phyloP scores from a whole-genome alignment of 2,113 vertebrate genomes.

The Lucifuga dentata region DNA sequence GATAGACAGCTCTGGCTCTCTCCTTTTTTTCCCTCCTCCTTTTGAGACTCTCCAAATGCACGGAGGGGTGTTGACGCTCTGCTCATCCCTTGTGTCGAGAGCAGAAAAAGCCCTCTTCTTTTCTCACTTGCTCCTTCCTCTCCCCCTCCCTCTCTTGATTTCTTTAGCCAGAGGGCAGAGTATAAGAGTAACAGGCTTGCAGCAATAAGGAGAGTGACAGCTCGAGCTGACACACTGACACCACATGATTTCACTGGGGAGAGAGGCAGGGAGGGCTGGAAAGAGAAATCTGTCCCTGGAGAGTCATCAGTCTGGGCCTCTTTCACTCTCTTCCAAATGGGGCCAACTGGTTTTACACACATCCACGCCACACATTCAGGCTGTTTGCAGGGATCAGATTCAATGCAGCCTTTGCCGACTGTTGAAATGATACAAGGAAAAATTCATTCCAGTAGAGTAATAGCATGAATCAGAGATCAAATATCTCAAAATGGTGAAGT shows the following conservation, averaged over 20 bases:
- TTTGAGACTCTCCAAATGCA: constrained; percentile 50
- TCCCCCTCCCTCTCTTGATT: background rate
- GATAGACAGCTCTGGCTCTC: constrained; percentile 37
- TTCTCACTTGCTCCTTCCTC: constrained; percentile 4
- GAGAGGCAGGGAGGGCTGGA: constrained; percentile 49
- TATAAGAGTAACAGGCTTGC: constrained; percentile 64
- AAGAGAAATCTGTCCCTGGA: constrained; percentile 74
- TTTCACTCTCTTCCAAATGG: constrained; percentile 58
- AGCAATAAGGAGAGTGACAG: constrained; percentile 72
- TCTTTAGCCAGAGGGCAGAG: constrained; percentile 41
- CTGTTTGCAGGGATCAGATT: constrained; percentile 48
- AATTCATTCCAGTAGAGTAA: constrained; percentile 53
- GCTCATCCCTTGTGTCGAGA: constrained; percentile 65
- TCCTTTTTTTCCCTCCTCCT: constrained; percentile 23
- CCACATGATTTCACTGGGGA: constrained; percentile 69
- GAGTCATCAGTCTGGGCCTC: constrained; percentile 73
- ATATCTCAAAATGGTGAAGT: constrained; percentile 55
- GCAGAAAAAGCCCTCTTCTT: constrained; percentile 46
- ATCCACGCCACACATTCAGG: constrained; percentile 37
- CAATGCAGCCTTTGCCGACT: constrained; percentile 13
- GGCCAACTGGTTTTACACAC: constrained; percentile 67
- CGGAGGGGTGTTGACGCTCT: constrained; percentile 49
- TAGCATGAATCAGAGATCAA: constrained; percentile 49
- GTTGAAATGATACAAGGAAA: constrained; percentile 41
- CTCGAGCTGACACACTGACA: constrained; percentile 71